Base-by-base conservation (phyloP, 1,140 invertebrate species). In the Plutomurus gul region DNA sequence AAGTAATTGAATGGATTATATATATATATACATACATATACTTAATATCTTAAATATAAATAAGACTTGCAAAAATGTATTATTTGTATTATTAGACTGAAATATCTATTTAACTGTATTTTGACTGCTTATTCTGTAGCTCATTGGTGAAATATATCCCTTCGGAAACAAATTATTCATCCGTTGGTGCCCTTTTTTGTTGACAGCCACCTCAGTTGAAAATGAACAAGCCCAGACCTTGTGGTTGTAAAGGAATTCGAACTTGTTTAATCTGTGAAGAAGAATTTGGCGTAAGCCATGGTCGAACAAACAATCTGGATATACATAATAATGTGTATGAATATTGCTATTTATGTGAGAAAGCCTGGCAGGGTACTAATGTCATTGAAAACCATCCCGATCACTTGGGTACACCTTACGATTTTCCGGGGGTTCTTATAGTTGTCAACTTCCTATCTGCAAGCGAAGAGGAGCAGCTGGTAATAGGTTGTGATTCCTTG, bases 191-290 rank as follows among this genome's bases (percentile, higher is more conserved):
- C n/a, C n/a, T n/a, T n/a, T n/a, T n/a, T n/a, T n/a, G n/a, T n/a
- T n/a, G n/a, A n/a, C n/a, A n/a, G n/a, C n/a, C n/a, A n/a, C n/a
- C n/a, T 39, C 18, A 51, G 6, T 51, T 51, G 13, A 77, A 13
- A 56, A 93, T 93, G 91, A 91, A 92, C 84, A 91, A 90, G 79
- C 88, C 91, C 40, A 87, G 93, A 71, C 88, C 91, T 0, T 98
- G 96, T 88, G 95, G 94, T 22, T 98, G 96, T 85, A 98, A 97
- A 90, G 95, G 95, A 11, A 93, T 94, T 81, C 89, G 95, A 81
- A 94, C 93, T 11, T 97, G 96, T 87, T 88, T 96, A 36, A 85
- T 93, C 80, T 98, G 96, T 87, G 94, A 96, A 88, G 86, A 89
- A 25, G 87, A 92, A 83, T 93, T 89, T 83, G 89, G 90, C 1